Base-by-base conservation (phyloP, 2,113 vertebrate species). In the Alligator sinensis region DNA sequence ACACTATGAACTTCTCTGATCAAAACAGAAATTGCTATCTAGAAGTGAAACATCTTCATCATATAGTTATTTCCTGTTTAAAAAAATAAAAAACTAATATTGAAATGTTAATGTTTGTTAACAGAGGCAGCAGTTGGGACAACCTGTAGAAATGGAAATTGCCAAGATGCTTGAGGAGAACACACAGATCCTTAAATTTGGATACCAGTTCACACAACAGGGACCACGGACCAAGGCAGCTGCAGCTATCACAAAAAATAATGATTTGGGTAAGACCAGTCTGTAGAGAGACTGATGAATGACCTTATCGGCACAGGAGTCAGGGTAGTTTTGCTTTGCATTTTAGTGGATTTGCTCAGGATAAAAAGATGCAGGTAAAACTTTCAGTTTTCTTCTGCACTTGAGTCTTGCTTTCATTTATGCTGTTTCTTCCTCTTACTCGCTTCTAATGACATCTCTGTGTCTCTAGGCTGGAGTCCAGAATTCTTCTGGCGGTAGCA, bases 111-210 rank as follows among this genome's bases (percentile, higher is more conserved):
- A 70, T 82, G 59, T 87, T 78, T 80, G 88, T 68, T 77, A 82
- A 93, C 97, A 99, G 99, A 99, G 99, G 96, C 99, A 99, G 97
- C 99, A 99, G 96, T 92, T 99, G 96, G 99, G 99, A 60, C 99
- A 99, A 4, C 97, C 97, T 34, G 97, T 98, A 84, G 99, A 99
- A 97, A 98, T 99, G 98, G 99, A 99, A 98, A 99, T 99, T 47
- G 99, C 99, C 47, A 99, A 98, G 91, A 99, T 99, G 99, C 98
- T 99, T 96, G 99, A 99, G 93, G 98, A 98, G 94, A 99, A 99
- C 97, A 97, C 97, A 62, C 98, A 97, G 94, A 98, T 99, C 85
- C 97, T 99, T 82, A 99, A 99, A 96, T 99, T 99, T 80, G 99
- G 99, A 22, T 99, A 99, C 96, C 99, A 99, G 91, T 99, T 99